These are phyloP conservation scores for Gnatocerus cornutus DNA, from an alignment of 2,888 invertebrate genomes.

Conservation along the genomic window DNA sequence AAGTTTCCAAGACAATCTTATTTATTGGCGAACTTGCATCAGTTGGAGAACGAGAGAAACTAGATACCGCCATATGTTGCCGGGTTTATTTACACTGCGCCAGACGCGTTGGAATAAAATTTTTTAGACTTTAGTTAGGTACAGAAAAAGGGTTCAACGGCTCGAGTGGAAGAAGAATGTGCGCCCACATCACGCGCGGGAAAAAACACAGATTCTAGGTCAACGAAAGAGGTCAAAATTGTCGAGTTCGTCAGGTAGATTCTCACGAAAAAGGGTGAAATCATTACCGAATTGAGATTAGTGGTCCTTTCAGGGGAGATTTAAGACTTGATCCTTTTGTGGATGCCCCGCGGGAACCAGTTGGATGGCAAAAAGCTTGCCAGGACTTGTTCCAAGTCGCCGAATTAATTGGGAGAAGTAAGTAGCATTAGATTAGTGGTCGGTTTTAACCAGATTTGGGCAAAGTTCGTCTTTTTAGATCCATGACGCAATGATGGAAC, in stretches of 20 bases:
- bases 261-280: conserved; percentile 4
- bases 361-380: not conserved
- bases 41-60: conserved; percentile 44
- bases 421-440: not conserved
- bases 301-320: conserved; percentile 9
- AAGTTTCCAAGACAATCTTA: conserved; percentile 18
- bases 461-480: too few relatives aligned
- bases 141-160: conserved; percentile 33
- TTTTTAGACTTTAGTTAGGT: conserved; percentile 31
- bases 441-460: too few relatives aligned
- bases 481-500: too few relatives aligned
- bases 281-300: conserved; percentile 4
- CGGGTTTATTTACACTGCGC: conserved; percentile 53
- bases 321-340: conserved; percentile 1
- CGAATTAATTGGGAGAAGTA: not conserved
- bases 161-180: not conserved
- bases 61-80: conserved; percentile 50
- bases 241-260: conserved; percentile 8
- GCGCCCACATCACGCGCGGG: not conserved
- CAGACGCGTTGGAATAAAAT: conserved; percentile 24
- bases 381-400: not conserved
- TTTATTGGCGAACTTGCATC: conserved; percentile 20
- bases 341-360: not conserved
- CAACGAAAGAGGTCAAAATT: not conserved
- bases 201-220: conserved; percentile 4